Base-by-base conservation (phyloP, 1,140 invertebrate species). In the Rhagoletis pomonella region DNA sequence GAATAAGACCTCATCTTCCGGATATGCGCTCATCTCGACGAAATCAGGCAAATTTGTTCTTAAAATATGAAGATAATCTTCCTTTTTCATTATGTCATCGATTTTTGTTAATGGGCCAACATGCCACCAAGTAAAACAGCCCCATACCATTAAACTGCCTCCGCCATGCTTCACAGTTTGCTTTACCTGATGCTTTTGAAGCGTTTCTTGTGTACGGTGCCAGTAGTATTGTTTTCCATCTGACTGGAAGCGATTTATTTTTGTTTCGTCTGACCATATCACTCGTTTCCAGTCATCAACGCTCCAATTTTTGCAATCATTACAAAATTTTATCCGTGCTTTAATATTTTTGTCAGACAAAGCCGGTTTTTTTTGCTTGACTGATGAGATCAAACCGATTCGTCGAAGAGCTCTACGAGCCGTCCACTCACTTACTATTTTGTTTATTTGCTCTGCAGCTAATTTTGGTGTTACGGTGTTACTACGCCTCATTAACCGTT, bases 261-360 rank as follows among this genome's bases (percentile, higher is more conserved):
- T 88, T 58, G 84, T 86, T 62, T 88, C 87, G 59, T 88, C 87
- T 12, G 81, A 86, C 87, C 87, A 88, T 29, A 88, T 86, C 1
- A 86, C 64, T 3, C 59, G 19, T 62, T 69, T 88, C 84, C 87
- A 88, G 14, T 88, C 87, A 19, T 87, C 77, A n/a, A 65, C 77
- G 2, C 50, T 65, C 87, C 87, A 87, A 60, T 87, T 5, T n/a
- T 59, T 17, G 65, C 73, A 44, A 4, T 1, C 44, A 10, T 86
- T 65, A 59, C 86, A 86, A 17, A 86, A 65, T 60, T 87, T 59
- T 29, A 55, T 4, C 17, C 77, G 47, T 1, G 44, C 77, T 58
- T 84, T 84, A 4, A 84, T n/a, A 58, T 84, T 84, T 58, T 84
- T 84, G 19, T 1, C 44, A 0, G 77, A 84, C 29, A 84, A 19